Conservation (phyloP, 1,140 invertebrate species). For the Gonioctena quinquepunctata region DNA sequence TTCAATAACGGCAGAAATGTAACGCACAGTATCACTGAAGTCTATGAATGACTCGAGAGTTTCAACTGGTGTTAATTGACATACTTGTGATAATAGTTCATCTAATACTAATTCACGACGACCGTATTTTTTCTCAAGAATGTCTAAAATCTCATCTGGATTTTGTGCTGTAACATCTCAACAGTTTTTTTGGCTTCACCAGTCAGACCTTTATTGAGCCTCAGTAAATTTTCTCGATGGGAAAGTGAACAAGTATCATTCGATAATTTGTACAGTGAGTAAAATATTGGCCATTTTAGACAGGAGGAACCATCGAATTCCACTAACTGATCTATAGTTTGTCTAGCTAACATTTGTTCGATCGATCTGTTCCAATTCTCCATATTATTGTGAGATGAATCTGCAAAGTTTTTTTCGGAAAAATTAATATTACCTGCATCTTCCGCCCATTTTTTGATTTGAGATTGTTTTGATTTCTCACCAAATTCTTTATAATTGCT, state of each 20-base stretch:
- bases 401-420: neutral
- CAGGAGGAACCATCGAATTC: neutral
- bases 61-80: neutral
- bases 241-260: too few relatives aligned
- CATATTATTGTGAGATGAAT: neutral
- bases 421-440: neutral
- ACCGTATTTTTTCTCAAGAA: neutral
- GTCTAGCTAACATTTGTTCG: neutral
- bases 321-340: neutral
- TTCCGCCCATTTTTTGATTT: neutral
- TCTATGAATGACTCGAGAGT: neutral
- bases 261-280: neutral
- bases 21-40: neutral
- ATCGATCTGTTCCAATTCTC: neutral
- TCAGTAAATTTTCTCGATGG: neutral
- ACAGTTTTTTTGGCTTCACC: neutral
- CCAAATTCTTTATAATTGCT: too few relatives aligned
- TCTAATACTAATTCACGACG: neutral
- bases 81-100: neutral
- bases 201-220: neutral
- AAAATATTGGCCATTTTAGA: neutral
- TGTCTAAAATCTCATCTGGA: neutral
- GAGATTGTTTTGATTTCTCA: too few relatives aligned
- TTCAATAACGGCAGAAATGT: neutral
- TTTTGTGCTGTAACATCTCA: neutral